Base-by-base conservation (phyloP, 2,888 invertebrate genomes). In the Rhorus exstirpatorius region DNA sequence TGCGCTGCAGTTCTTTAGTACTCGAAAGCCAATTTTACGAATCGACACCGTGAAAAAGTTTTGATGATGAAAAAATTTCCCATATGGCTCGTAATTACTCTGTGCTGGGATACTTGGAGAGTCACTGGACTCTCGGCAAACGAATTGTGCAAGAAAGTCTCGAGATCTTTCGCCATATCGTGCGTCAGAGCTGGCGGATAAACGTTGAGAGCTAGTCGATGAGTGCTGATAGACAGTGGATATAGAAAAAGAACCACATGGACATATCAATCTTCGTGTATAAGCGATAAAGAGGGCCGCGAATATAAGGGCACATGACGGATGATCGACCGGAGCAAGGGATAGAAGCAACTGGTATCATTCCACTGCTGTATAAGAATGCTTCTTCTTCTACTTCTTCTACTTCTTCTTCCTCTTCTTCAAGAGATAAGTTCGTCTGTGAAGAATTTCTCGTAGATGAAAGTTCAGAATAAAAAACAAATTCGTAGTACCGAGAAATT, bases 311-410 rank as follows among this genome's bases (percentile, higher is more conserved):
- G 31, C 65, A 55, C 31, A 74, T 71, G 79, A 84, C 61, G 58
- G 81, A 82, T 82, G 82, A 77, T 82, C 79, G 82, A 77, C 53
- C 35, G 19, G 19, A 31, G 31, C 31, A 31, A 31, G 31, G 8
- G 60, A 31, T 55, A 17, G 65, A 65, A 82, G 82, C 84, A 82
- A 79, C 79, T 79, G 79, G 74, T 82, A 77, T 75, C n/a, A n/a
- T n/a, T n/a, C n/a, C n/a, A n/a, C n/a, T n/a, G n/a, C n/a, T n/a
- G n/a, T n/a, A n/a, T n/a, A n/a, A n/a, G n/a, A n/a, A n/a, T n/a
- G n/a, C n/a, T n/a, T n/a, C n/a, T n/a, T n/a, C n/a, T 51, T 31
- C 68, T 67, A 31, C 10, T 26, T 17, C 60, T n/a, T 3, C 19
- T 55, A 49, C 31, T 1, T 38, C 24, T 2, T 10, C 19, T 7